phyloP scores from a whole-genome alignment of 2,888 invertebrate species.

The Clostera curtula region DNA sequence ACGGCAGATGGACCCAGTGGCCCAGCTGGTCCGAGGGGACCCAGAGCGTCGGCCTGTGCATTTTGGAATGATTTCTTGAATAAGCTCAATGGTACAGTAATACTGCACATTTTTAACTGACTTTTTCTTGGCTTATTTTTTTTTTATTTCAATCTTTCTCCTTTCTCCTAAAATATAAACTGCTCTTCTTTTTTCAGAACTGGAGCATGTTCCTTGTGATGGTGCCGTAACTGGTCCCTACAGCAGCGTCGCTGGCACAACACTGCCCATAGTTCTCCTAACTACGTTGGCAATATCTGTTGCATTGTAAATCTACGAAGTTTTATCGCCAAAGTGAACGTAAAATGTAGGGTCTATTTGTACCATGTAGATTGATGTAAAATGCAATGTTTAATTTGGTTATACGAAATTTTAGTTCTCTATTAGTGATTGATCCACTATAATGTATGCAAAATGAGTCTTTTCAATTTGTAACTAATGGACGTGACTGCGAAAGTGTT shows the following conservation, averaged over 20 bases:
- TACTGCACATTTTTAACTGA: too few relatives aligned
- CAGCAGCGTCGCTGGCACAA: constrained; percentile 64
- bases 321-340: constrained; percentile 2
- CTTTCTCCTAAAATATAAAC: constrained; percentile 1
- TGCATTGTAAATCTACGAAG: constrained; percentile 44
- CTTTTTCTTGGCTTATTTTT: background rate
- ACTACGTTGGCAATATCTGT: constrained; percentile 61
- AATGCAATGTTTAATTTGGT: too few relatives aligned
- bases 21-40: constrained; percentile 79
- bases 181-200: constrained; percentile 41
- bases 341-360: too few relatives aligned
- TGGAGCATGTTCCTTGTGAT: constrained; percentile 66
- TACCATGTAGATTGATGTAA: too few relatives aligned
- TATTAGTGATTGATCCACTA: too few relatives aligned
- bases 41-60: constrained; percentile 90
- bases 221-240: constrained; percentile 68
- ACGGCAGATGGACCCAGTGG: constrained; percentile 85
- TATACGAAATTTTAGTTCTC: too few relatives aligned
- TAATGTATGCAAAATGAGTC: too few relatives aligned
- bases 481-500: too few relatives aligned
- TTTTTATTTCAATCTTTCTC: background rate
- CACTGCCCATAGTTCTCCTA: constrained; percentile 52
- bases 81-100: constrained; percentile 86
- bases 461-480: too few relatives aligned
- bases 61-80: constrained; percentile 98